Conservation (phyloP, 2,888 invertebrate species). For the Odontocolon sp. region DNA sequence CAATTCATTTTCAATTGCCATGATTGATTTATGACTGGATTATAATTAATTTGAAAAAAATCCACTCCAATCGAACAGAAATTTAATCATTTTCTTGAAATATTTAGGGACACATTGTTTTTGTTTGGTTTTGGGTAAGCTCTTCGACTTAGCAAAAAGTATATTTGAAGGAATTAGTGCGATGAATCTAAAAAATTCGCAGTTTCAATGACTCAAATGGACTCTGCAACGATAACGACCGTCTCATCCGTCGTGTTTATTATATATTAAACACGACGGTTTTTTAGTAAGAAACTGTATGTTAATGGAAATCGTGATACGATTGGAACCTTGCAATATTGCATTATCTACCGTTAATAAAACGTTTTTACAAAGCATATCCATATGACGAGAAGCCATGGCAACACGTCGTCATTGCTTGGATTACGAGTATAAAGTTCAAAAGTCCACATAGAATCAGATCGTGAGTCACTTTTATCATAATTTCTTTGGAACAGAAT, state of each 20-base stretch:
- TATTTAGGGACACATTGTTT: too few relatives aligned
- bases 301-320: constrained; percentile 3
- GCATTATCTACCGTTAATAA: not conserved
- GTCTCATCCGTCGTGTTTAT: constrained; percentile 38
- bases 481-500: not conserved
- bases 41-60: too few relatives aligned
- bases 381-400: not conserved
- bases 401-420: constrained; percentile 29
- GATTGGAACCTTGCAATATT: not conserved
- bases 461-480: constrained; percentile 37
- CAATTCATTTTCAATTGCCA: too few relatives aligned
- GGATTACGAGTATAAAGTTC: constrained; percentile 27
- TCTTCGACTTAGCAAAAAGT: too few relatives aligned
- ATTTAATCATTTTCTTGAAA: too few relatives aligned
- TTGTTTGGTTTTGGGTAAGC: too few relatives aligned
- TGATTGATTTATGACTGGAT: too few relatives aligned
- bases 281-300: constrained; percentile 36
- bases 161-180: constrained; percentile 20
- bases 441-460: constrained; percentile 23
- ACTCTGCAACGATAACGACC: constrained; percentile 50
- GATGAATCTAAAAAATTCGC: not conserved
- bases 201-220: constrained; percentile 36
- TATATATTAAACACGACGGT: too few relatives aligned
- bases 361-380: not conserved
- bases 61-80: too few relatives aligned